Percentiles rank a stretch among this genome's conserved stretches.
These are phyloP conservation scores for Luehdorfia chinensis DNA, from an alignment of 1,140 invertebrate species.

Conservation along the genomic window DNA sequence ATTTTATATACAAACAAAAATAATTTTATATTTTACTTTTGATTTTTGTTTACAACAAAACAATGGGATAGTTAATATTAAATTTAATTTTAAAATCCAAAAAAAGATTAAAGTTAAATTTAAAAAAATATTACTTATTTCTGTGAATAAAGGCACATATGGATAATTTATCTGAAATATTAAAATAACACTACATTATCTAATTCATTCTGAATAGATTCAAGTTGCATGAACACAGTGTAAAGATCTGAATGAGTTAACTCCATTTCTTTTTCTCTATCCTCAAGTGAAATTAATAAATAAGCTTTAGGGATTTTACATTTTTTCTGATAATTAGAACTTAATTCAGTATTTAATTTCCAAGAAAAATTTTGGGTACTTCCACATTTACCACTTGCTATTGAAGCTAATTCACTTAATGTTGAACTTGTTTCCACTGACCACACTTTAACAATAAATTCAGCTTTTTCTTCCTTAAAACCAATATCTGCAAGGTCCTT, in stretches of 20 bases:
- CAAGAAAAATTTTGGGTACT: conserved; percentile 48
- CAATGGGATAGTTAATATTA: background rate
- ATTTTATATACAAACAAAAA: too few relatives aligned
- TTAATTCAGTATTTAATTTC: conserved; percentile 63
- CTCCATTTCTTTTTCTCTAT: conserved; percentile 48
- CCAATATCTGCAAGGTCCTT: conserved; percentile 48
- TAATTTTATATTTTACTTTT: too few relatives aligned
- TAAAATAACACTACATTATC: conserved; percentile 46
- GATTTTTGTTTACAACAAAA: too few relatives aligned
- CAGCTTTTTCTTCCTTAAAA: conserved; percentile 50
- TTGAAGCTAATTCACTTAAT: conserved; percentile 44
- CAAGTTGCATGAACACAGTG: conserved; percentile 62
- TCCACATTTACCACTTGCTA: conserved; percentile 29
- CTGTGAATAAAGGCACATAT: conserved; percentile 23
- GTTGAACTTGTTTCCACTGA: conserved; percentile 51
- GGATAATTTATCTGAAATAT: background rate
- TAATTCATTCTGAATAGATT: conserved; percentile 64
- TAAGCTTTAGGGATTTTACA: conserved; percentile 60
- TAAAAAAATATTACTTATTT: too few relatives aligned
- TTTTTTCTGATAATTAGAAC: conserved; percentile 59
- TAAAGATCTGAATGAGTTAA: conserved; percentile 57
- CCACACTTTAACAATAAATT: conserved; percentile 57
- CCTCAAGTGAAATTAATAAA: conserved; percentile 31
- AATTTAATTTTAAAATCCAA: background rate
- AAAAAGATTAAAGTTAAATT: too few relatives aligned